phyloP scores from a whole-genome alignment of 1,140 invertebrate species.

The Coboldia fuscipes region DNA sequence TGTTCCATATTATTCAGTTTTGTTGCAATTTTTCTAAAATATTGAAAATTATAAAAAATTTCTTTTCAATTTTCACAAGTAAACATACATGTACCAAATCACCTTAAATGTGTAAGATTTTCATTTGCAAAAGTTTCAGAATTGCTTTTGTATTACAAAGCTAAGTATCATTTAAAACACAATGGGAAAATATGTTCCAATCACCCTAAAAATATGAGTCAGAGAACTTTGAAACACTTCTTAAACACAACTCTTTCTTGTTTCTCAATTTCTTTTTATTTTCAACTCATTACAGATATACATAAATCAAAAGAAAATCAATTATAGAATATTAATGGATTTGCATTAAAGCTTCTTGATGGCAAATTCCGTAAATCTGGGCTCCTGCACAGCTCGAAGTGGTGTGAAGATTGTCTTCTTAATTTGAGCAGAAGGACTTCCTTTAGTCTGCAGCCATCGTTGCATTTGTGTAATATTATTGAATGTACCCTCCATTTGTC shows the following conservation, averaged over 20 bases:
- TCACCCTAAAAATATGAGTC: background rate
- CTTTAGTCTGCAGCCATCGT: constrained; percentile 31
- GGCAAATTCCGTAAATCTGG: background rate
- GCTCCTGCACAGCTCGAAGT: constrained; percentile 6
- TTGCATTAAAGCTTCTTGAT: background rate
- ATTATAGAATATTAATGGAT: background rate
- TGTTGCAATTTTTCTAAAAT: background rate
- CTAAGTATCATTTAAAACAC: no score
- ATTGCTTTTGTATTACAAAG: no score
- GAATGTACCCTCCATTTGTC: constrained; percentile 29
- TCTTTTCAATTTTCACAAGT: background rate
- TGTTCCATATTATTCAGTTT: background rate
- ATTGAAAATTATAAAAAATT: background rate
- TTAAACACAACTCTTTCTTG: background rate
- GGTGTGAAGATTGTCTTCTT: constrained; percentile 30
- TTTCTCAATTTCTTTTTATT: background rate
- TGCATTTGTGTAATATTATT: constrained; percentile 31
- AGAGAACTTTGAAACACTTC: background rate
- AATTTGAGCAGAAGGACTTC: constrained; percentile 37
- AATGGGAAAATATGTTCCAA: background rate
- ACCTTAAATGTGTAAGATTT: no score
- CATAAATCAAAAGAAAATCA: background rate
- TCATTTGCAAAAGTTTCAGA: no score
- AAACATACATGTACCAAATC: background rate
- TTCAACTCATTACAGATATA: no score